Evolutionary conservation across 92 coral and sea anemone genomes (phyloP), one percentile per base, ranked within the genome.

Genomic region (Montipora capitata): DNA sequence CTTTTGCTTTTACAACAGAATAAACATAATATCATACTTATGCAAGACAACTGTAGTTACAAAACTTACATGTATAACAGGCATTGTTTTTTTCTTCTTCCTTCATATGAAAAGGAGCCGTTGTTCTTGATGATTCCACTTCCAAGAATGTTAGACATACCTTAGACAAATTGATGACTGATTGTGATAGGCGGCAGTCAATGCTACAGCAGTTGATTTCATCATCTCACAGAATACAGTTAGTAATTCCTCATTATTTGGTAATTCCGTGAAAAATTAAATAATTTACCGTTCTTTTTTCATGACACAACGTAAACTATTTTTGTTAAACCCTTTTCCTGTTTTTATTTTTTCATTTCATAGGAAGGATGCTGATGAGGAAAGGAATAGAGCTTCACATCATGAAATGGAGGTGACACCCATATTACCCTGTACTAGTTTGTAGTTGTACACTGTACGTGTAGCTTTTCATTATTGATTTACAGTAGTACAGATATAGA

Each of bases 181-280:
- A 97, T 78, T 92, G 98, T 83, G 99, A 97, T 71, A 80, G 99
- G 81, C 83, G 99, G 56, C 99, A 97, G 85, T 95, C 99, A 5
- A 81, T 97, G 83, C 98, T 97, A 43, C 99, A 97, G 82, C 98
- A 97, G 71, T 93, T 97, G 13, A 97, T 97, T 69, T 87, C 97
- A 40, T 94, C 99, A 8, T 97, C 99, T 63, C 94, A 94, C 51
- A 92, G 95, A 93, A 93, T 97, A 93, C 99, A 97, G 99, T 97
- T 39, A 77, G 99, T 94, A 57, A 57, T 13, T 57, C 52, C 6
- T 7, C 10, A 14, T 15, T 61, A 27, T 0, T 13, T 61, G 4
- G 66, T 15, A 15, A 17, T 9, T 57, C 0, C 1, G 35, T 27
- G 35, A 27, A 27, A 27, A 27, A 27, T 27, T 27, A 10, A 57